Percentiles rank a stretch among this genome's conserved stretches.
Evolutionary conservation across 2,797 vertebrate genomes (phyloP).

Genomic region (Alauda arvensis): DNA sequence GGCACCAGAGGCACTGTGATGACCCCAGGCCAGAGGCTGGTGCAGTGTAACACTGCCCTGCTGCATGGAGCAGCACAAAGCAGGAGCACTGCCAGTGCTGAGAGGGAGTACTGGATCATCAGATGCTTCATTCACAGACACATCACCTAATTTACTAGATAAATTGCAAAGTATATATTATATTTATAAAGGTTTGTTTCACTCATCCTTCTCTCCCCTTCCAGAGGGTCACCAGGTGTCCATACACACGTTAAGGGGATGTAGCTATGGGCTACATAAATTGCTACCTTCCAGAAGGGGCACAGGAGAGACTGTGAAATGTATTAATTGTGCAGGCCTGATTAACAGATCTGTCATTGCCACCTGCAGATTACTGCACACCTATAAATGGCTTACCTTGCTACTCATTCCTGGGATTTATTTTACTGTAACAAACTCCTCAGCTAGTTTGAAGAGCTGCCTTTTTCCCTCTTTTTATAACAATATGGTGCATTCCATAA

Average conservation of each 20-base stretch:
- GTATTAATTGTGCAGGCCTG: not conserved
- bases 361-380: not conserved
- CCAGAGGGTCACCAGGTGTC: not conserved
- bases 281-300: not conserved
- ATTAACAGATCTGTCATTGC: slow-evolving; percentile 1
- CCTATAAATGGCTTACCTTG: not conserved
- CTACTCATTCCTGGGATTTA: not conserved
- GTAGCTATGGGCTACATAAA: not conserved
- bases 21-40: not conserved
- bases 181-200: not conserved
- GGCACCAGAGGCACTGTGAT: not conserved
- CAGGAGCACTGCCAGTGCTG: not conserved
- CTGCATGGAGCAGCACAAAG: not conserved
- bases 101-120: fast-evolving
- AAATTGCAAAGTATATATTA: not conserved
- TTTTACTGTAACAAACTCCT: not conserved
- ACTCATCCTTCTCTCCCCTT: not conserved
- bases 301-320: not conserved
- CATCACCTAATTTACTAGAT: not conserved
- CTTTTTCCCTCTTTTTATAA: not conserved
- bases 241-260: not conserved
- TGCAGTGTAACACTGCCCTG: not conserved
- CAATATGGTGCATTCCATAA: not conserved
- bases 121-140: not conserved
- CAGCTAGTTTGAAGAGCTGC: not conserved